Conservation (phyloP, 1,140 invertebrate species). For the Pogonomyrmex barbatus region DNA sequence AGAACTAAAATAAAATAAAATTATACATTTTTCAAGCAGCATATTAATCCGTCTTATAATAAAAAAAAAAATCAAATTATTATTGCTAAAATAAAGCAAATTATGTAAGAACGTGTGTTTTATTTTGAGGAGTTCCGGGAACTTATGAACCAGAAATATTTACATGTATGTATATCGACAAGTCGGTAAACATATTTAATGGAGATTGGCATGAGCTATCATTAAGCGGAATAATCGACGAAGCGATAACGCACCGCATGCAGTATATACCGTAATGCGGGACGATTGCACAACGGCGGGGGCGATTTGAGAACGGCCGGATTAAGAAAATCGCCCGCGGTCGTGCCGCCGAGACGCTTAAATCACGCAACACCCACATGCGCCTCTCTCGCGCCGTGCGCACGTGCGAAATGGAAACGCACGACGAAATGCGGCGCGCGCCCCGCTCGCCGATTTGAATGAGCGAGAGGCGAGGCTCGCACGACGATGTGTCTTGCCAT, state of each 20-base stretch:
- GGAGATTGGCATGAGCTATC: neutral
- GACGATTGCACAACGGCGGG: slow-evolving; percentile 74
- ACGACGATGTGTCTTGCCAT: slow-evolving; percentile 23
- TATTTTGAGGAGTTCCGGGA: too few species aligned
- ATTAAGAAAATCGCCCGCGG: slow-evolving; percentile 70
- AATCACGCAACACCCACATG: slow-evolving; percentile 80
- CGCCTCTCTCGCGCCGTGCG: slow-evolving; percentile 21
- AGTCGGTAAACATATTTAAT: neutral
- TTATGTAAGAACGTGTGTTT: too few species aligned
- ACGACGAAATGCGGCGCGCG: slow-evolving; percentile 68
- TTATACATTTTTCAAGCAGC: too few species aligned
- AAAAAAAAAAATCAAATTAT: too few species aligned
- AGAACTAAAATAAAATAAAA: too few species aligned
- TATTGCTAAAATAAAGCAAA: too few species aligned
- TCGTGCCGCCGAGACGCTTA: slow-evolving; percentile 77
- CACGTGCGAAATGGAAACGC: slow-evolving; percentile 67
- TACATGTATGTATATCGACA: neutral
- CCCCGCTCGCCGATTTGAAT: slow-evolving; percentile 49
- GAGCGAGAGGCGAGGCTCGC: slow-evolving; percentile 48
- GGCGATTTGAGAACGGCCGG: slow-evolving; percentile 47
- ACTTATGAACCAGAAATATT: too few species aligned
- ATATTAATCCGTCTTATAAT: too few species aligned
- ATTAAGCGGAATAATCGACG: slow-evolving; percentile 59
- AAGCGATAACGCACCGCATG: slow-evolving; percentile 31
- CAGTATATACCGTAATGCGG: neutral